Percentiles rank a stretch among this genome's conserved stretches.
Conservation (phyloP, 2,113 vertebrate genomes). For the Bagarius yarrelli region DNA sequence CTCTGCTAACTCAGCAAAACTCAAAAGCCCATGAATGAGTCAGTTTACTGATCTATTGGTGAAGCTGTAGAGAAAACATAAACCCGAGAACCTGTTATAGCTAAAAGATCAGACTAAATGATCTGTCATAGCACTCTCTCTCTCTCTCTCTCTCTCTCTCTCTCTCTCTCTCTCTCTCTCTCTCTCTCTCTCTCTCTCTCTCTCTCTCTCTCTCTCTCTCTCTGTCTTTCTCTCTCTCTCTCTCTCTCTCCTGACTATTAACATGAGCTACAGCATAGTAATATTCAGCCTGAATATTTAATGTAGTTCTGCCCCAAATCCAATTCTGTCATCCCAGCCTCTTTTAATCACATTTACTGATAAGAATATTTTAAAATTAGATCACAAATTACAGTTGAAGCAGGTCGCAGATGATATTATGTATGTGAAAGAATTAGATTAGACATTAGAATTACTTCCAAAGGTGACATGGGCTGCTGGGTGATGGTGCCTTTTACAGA, state of each 20-base stretch:
- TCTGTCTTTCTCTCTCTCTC: constrained; percentile 20
- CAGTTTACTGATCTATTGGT: background rate
- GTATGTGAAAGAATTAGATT: constrained; percentile 23
- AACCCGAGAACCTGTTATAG: background rate
- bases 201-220: constrained; percentile 20
- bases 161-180: constrained; percentile 8
- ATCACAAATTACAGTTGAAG: constrained; percentile 44
- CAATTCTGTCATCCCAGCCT: constrained; percentile 40
- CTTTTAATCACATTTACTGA: constrained; percentile 50
- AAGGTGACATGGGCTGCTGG: background rate
- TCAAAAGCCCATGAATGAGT: background rate
- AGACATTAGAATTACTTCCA: background rate
- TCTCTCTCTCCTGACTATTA: constrained; percentile 29
- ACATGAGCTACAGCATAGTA: constrained; percentile 52
- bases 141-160: constrained; percentile 20
- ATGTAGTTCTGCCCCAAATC: constrained; percentile 53
- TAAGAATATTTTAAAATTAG: constrained; percentile 51
- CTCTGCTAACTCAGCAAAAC: constrained; percentile 4
- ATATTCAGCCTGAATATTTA: constrained; percentile 42
- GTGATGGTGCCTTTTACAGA: background rate
- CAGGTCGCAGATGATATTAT: constrained; percentile 34
- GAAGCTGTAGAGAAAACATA: background rate
- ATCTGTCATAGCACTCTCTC: background rate
- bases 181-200: constrained; percentile 7
- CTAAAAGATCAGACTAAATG: background rate